Conservation (phyloP, 2,113 vertebrate species). For the Callocephalon fimbriatum region DNA sequence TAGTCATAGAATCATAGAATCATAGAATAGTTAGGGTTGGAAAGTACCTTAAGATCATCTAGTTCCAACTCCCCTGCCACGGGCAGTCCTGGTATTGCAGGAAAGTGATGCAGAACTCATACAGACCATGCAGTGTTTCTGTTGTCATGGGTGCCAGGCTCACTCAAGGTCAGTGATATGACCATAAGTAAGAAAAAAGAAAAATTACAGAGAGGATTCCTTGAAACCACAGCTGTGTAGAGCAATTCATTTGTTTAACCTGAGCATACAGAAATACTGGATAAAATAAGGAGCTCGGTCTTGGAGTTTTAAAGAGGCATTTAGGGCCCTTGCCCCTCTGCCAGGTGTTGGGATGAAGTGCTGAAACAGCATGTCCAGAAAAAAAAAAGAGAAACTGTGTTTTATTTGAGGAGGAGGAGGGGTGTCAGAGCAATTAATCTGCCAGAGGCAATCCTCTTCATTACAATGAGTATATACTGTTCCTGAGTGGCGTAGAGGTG, state of each 20-base stretch:
- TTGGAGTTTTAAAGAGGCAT: background rate
- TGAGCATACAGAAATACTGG: background rate
- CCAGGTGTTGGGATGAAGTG: slow-evolving; percentile 12
- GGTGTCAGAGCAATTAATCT: slow-evolving; percentile 3
- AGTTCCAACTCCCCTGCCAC: no score
- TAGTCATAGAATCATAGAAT: background rate
- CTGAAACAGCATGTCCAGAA: background rate
- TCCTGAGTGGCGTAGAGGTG: slow-evolving; percentile 4
- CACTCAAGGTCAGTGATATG: background rate
- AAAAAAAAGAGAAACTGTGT: background rate
- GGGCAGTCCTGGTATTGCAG: fast-evolving
- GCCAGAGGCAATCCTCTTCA: slow-evolving; percentile 13
- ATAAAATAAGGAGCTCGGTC: background rate
- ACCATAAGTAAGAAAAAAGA: background rate
- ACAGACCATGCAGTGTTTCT: background rate
- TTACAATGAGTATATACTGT: slow-evolving; percentile 5
- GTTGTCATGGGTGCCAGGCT: background rate
- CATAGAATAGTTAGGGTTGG: no score
- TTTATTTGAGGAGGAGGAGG: background rate
- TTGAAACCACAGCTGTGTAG: background rate
- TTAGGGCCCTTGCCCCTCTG: background rate
- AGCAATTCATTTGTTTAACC: background rate
- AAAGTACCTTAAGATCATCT: no score
- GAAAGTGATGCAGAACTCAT: background rate
- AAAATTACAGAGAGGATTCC: background rate